Evolutionary conservation across 2,797 vertebrate genomes (phyloP).

Genomic region (Australoheros facetus): DNA sequence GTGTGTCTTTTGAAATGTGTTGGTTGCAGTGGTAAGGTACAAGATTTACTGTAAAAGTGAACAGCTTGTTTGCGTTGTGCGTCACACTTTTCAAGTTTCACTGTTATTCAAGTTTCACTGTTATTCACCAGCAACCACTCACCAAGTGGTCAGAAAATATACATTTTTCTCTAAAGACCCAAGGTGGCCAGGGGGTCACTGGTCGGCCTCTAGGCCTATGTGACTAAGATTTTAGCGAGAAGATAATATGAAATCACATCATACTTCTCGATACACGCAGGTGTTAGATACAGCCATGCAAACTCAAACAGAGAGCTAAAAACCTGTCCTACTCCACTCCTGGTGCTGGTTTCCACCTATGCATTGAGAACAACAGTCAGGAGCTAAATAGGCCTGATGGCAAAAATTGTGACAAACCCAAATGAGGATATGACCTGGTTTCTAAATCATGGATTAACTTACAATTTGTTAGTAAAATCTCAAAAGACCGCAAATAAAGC

Average conservation of each 20-base stretch:
- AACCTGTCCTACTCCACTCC: not conserved
- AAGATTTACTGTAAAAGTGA: not conserved
- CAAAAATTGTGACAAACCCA: conserved; percentile 25
- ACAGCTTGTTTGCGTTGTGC: not conserved
- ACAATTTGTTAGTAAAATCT: conserved; percentile 21
- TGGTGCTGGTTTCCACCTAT: conserved; percentile 16
- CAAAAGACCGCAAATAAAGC: conserved; percentile 15
- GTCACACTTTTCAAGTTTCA: not conserved
- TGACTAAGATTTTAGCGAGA: not conserved
- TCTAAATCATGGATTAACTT: conserved; percentile 42
- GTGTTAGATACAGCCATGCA: not conserved
- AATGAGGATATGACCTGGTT: conserved; percentile 51
- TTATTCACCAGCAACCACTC: not conserved
- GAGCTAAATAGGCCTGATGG: conserved; percentile 39
- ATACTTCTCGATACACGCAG: not conserved
- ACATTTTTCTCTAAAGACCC: not conserved
- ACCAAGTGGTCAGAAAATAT: not conserved
- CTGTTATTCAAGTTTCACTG: not conserved
- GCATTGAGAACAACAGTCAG: conserved; percentile 27
- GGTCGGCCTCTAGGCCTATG: not conserved
- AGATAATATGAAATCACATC: not conserved
- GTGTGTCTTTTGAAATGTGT: not conserved
- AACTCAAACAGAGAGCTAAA: conserved; percentile 2
- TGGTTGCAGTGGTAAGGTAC: not conserved
- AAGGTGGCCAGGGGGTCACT: not conserved